These are phyloP conservation scores for Callinectes sapidus DNA, from an alignment of 2,888 invertebrate genomes.

Conservation along the genomic window DNA sequence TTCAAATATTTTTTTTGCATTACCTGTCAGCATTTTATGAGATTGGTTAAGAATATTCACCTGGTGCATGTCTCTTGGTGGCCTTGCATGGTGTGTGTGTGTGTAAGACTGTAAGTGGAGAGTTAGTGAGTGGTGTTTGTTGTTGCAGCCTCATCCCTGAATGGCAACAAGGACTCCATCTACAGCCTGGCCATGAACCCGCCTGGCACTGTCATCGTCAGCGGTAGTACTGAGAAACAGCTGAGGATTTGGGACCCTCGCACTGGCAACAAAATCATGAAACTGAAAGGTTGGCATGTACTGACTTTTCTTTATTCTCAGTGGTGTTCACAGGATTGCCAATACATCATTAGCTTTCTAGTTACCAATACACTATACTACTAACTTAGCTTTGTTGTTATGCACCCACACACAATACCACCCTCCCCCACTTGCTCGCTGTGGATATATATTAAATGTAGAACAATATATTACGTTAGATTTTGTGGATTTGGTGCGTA, in stretches of 20 bases:
- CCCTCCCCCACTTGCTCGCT: too few species aligned
- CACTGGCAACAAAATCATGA: slow-evolving; percentile 94
- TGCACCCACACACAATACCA: slow-evolving; percentile 73
- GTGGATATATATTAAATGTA: too few species aligned
- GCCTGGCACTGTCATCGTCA: slow-evolving; percentile 94
- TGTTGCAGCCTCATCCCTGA: slow-evolving; percentile 89
- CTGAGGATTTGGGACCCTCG: slow-evolving; percentile 98
- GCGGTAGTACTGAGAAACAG: slow-evolving; percentile 97
- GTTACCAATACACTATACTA: too few species aligned
- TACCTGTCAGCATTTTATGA: background rate
- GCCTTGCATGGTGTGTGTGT: background rate
- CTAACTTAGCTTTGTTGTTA: background rate
- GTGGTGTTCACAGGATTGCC: background rate
- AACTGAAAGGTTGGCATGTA: slow-evolving; percentile 84
- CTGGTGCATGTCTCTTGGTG: background rate
- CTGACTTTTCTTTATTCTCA: background rate
- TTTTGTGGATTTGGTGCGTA: too few species aligned
- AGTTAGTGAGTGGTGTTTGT: background rate
- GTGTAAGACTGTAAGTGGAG: background rate
- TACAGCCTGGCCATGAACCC: slow-evolving; percentile 99
- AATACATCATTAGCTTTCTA: background rate
- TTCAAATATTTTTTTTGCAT: background rate
- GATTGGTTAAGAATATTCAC: background rate
- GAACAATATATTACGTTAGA: too few species aligned
- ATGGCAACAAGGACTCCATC: slow-evolving; percentile 98